phyloP scores from a whole-genome alignment of 2,797 vertebrate genomes.

The Helarctos malayanus region DNA sequence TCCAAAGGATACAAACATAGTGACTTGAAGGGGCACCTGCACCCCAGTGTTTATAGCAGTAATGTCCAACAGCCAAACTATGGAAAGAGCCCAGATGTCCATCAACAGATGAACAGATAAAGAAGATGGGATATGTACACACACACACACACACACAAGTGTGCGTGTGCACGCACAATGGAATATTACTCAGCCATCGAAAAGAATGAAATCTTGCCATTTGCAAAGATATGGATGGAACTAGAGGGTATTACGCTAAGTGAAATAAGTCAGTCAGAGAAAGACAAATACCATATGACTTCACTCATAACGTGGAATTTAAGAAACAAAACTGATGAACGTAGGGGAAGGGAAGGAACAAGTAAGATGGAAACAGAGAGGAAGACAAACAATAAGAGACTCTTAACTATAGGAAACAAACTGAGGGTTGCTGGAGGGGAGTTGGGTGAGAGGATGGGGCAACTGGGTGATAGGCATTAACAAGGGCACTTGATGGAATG shows the following conservation, averaged over 20 bases:
- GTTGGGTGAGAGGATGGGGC: background rate
- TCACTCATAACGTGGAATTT: background rate
- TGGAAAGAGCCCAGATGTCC: background rate
- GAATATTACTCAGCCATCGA: background rate
- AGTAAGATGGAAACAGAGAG: background rate
- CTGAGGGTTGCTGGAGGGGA: background rate
- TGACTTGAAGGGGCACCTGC: background rate
- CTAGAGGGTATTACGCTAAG: background rate
- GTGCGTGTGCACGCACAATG: no score
- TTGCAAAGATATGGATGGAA: background rate
- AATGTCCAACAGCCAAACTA: background rate
- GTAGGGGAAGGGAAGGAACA: background rate
- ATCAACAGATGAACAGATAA: background rate
- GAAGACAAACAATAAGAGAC: background rate
- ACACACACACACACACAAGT: no score
- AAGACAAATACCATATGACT: background rate
- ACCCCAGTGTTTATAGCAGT: background rate
- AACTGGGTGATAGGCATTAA: background rate
- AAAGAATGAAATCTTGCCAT: background rate
- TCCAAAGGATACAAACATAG: background rate
- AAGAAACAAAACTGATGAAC: background rate
- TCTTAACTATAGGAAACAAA: background rate
- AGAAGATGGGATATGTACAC: background rate
- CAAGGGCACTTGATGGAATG: background rate
- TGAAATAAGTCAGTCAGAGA: no score